Evolutionary conservation across 1,140 invertebrate genomes (phyloP), one percentile per base, ranked within the genome.

Genomic region (Trigoniulus corallinus): DNA sequence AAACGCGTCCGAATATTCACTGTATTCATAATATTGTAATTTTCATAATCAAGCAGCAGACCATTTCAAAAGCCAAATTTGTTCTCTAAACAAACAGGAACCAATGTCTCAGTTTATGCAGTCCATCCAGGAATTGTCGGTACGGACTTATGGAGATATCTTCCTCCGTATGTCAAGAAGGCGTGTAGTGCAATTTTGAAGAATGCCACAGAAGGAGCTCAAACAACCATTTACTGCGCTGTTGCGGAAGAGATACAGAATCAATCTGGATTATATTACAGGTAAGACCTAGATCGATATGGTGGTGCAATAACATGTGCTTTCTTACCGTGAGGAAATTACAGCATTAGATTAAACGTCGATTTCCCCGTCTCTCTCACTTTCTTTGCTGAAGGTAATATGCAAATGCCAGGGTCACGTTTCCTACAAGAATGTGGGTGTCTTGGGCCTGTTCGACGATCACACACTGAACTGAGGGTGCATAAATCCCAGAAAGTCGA

Each of bases 71-170:
- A n/a, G n/a, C n/a, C n/a, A n/a, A n/a, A n/a, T n/a, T n/a, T n/a
- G n/a, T n/a, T n/a, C n/a, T n/a, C n/a, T n/a, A n/a, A n/a, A n/a
- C n/a, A n/a, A n/a, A n/a, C n/a, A n/a, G n/a, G n/a, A n/a, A n/a
- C n/a, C n/a, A n/a, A n/a, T n/a, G 61, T 74, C 1, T 64, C 58
- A 27, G 62, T 64, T 2, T 69, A 73, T 57, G 57, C 63, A 18
- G 7, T 53, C 2, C 23, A 53, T 43, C 52, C 52, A 2, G 52
- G 52, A 2, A 41, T 20, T 15, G 52, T 53, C 15, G 40, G 39
- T 18, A 39, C 52, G 12, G 27, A 47, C 15, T n/a, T 52, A 15
- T 50, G 15, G 21, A 18, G 51, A 22, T 21, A 52, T 24, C 39
- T 51, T 52, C 48, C 27, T 2, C 18, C 26, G 13, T 21, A 52